Evolutionary conservation across 2,888 invertebrate species (phyloP), one percentile per base, ranked within the genome.

Genomic region (Kryphioiulus occultus): DNA sequence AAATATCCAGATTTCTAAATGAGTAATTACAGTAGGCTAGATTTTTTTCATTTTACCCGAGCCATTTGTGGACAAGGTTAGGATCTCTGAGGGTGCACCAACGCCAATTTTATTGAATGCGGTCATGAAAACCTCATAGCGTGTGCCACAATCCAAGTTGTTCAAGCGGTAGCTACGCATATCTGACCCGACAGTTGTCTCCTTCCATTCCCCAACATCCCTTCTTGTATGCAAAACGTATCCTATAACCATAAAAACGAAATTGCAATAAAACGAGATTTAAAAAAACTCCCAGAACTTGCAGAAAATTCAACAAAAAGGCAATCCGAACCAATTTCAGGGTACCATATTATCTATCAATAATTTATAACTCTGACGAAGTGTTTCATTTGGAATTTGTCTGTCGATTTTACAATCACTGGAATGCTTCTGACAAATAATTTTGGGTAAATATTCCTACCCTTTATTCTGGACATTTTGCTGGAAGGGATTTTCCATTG

Each of bases 171-270:
- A 91, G 32, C 88, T 89, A 19, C 87, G 84, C 10, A 87, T 59
- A 39, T 89, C 88, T 4, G 89, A 87, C 19, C 88, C 88, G 22
- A 89, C 47, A 85, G 85, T 87, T 5, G 86, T 44, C 83, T 89
- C 86, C 78, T 96, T 96, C 97, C 97, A 98, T 91, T 97, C 97
- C 26, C 97, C 97, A 91, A 97, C 98, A 92, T 98, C 98, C 88
- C 97, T 97, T 92, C 98, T 98, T 93, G 96, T 97, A 91, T 97
- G 96, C 89, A 98, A 94, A 42, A 96, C 96, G 93, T 97, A 97
- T 0, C 98, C 98, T 90, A 30, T 35, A 47, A 1, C 22, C 22
- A 59, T 59, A 19, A 53, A 53, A n/a, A 4, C 15, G 7, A 30
- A 83, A 19, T 83, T 19, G 19, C 4, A 19, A 53, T 53, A 4